These are phyloP conservation scores for Chironomus tentans DNA, from an alignment of 2,888 invertebrate genomes.

Conservation along the genomic window DNA sequence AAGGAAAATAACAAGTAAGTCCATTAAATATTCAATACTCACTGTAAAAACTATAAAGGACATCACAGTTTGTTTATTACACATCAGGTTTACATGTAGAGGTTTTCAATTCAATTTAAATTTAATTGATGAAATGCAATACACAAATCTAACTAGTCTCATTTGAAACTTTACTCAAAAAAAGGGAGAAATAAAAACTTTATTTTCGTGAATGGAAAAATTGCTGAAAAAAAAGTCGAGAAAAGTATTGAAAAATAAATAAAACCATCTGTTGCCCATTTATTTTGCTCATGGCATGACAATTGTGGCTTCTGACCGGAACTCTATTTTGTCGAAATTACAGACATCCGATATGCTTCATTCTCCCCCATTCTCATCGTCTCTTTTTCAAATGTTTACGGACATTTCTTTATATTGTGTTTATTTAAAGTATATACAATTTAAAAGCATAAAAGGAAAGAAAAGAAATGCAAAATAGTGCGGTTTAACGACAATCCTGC, in stretches of 20 bases:
- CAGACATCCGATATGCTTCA: slow-evolving; percentile 9
- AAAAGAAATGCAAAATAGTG: slow-evolving; percentile 4
- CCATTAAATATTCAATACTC: neutral
- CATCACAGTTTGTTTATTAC: neutral
- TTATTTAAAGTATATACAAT: neutral
- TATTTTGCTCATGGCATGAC: slow-evolving; percentile 13
- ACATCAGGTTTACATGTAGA: neutral
- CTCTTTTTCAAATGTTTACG: neutral
- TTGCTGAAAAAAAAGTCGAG: neutral
- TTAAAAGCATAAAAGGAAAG: neutral
- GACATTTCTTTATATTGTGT: too few relatives aligned
- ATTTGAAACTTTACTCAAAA: neutral
- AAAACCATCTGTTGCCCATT: slow-evolving; percentile 26
- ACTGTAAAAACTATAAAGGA: too few relatives aligned
- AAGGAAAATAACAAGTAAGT: neutral
- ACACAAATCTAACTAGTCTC: neutral
- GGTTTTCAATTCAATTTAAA: neutral
- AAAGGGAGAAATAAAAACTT: neutral
- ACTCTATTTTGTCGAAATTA: slow-evolving; percentile 21
- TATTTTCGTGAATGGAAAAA: neutral
- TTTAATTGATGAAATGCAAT: neutral
- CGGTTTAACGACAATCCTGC: neutral
- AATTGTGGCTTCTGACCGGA: slow-evolving; percentile 23
- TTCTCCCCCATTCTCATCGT: neutral
- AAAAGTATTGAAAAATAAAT: slow-evolving; percentile 5